Percentiles rank a stretch among this genome's conserved stretches.
Conservation (phyloP, 1,140 invertebrate species). For the Trialeurodes vaporariorum region DNA sequence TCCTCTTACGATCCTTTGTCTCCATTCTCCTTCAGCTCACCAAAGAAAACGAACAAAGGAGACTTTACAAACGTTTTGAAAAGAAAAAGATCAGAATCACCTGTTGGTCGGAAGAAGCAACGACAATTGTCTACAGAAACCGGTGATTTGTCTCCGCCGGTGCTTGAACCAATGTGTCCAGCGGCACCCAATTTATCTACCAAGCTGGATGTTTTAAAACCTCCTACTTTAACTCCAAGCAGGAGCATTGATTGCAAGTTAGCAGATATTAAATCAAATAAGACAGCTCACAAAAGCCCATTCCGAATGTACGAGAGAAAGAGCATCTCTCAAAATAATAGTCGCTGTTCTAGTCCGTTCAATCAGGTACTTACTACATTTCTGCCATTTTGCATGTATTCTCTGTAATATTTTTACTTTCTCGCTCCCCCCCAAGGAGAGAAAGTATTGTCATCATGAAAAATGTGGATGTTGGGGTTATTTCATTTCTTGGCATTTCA, state of each 20-base stretch:
- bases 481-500: too few relatives aligned
- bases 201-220: conserved; percentile 7
- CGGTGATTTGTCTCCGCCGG: conserved; percentile 28
- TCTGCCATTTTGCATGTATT: too few relatives aligned
- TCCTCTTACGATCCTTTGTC: background rate
- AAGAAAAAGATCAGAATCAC: background rate
- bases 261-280: background rate
- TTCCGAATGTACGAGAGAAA: background rate
- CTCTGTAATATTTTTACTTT: too few relatives aligned
- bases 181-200: background rate
- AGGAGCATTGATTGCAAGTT: conserved; percentile 10
- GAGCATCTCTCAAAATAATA: background rate
- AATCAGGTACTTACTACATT: background rate
- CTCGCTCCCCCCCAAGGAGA: too few relatives aligned
- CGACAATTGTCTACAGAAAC: background rate
- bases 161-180: conserved; percentile 27
- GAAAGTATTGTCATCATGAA: too few relatives aligned
- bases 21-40: background rate
- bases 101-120: conserved; percentile 2
- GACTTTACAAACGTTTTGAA: background rate
- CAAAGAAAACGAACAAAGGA: conserved; percentile 3
- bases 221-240: conserved; percentile 24
- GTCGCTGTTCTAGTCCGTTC: background rate
- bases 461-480: too few relatives aligned
- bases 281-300: background rate